phyloP scores from a whole-genome alignment of 2,113 vertebrate genomes.

The Australoheros scitulus region DNA sequence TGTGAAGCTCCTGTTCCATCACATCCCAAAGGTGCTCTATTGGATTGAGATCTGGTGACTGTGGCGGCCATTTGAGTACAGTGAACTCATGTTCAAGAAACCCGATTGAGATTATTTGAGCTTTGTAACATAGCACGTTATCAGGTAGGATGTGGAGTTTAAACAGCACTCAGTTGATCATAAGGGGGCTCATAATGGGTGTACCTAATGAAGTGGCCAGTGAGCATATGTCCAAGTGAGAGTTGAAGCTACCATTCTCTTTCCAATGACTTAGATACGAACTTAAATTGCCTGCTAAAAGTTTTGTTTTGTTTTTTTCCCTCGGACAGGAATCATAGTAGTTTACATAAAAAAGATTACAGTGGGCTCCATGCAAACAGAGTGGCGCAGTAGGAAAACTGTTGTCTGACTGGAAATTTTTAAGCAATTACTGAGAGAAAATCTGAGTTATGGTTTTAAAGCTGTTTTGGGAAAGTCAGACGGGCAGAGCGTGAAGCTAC shows the following conservation, averaged over 20 bases:
- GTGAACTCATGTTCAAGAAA: too few relatives aligned
- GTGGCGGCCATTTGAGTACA: too few relatives aligned
- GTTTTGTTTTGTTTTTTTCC: background rate
- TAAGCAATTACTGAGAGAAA: background rate
- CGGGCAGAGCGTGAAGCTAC: background rate
- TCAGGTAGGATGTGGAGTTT: background rate
- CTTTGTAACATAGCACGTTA: too few relatives aligned
- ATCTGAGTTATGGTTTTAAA: background rate
- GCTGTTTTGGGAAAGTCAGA: background rate
- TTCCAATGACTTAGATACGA: background rate
- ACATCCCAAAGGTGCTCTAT: too few relatives aligned
- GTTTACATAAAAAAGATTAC: background rate
- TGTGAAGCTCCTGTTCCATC: too few relatives aligned
- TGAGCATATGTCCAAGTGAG: background rate
- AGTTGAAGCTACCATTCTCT: background rate
- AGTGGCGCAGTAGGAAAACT: background rate
- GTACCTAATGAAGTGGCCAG: background rate
- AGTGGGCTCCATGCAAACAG: background rate
- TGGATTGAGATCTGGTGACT: too few relatives aligned
- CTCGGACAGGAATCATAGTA: background rate
- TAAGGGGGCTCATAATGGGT: too few relatives aligned
- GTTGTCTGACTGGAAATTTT: background rate
- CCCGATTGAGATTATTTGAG: too few relatives aligned
- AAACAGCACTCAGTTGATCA: fast-evolving
- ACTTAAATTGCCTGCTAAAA: background rate